Conservation (phyloP, 2,113 vertebrate genomes). For the Mormoops blainvillei region DNA sequence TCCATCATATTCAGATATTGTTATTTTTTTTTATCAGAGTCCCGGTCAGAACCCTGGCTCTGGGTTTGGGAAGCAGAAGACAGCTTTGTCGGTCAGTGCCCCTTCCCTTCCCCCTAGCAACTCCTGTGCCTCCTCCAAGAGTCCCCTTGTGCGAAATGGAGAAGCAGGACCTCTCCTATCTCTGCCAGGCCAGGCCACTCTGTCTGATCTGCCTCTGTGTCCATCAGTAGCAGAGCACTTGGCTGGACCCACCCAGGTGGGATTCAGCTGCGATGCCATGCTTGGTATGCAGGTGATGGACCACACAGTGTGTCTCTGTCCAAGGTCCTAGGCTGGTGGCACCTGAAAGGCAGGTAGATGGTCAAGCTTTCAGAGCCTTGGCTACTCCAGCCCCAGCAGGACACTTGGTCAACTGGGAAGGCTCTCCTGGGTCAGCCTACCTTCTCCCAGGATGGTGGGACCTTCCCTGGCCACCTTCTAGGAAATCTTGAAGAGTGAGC, state of each 20-base stretch:
- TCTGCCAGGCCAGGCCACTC: neutral
- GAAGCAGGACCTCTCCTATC: neutral
- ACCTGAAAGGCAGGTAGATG: neutral
- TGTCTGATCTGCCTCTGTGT: too few species aligned
- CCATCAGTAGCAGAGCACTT: neutral
- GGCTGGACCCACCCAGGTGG: neutral
- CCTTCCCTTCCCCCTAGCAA: neutral
- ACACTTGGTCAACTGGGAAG: neutral
- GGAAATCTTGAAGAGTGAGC: neutral
- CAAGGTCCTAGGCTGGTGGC: neutral
- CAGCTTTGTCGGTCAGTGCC: neutral
- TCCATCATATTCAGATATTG: neutral
- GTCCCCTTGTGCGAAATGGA: neutral
- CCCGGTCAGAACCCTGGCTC: neutral
- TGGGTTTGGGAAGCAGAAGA: neutral
- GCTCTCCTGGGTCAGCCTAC: neutral
- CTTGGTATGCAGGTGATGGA: neutral
- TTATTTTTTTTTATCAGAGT: neutral
- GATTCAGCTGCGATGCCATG: accelerated
- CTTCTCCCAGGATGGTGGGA: neutral
- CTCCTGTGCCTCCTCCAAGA: neutral
- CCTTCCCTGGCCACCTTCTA: neutral
- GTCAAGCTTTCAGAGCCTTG: neutral
- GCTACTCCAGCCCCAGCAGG: neutral
- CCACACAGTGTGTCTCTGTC: neutral